Percentiles rank a stretch among this genome's conserved stretches.
phyloP scores from a whole-genome alignment of 2,888 invertebrate genomes.

The Pristionchus fissidentatus region DNA sequence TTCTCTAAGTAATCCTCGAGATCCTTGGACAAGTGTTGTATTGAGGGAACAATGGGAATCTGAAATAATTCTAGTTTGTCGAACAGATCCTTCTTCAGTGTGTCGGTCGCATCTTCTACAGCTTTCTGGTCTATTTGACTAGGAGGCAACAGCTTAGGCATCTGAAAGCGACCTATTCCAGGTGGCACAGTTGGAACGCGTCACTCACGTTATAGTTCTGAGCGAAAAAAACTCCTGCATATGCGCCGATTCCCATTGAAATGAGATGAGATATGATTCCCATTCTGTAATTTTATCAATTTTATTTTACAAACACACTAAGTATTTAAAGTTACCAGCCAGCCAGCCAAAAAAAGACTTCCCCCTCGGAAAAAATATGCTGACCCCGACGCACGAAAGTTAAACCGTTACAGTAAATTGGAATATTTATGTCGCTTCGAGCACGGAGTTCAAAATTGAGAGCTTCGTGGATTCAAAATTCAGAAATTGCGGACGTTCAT shows the following conservation, averaged over 20 bases:
- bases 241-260: constrained; percentile 58
- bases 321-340: too few species aligned
- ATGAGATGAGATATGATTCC: constrained; percentile 60
- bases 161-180: not conserved
- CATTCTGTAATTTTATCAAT: constrained; percentile 49
- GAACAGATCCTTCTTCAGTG: not conserved
- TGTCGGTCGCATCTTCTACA: constrained; percentile 1
- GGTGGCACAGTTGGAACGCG: not conserved
- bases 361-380: too few species aligned
- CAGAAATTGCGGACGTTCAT: too few species aligned
- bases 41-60: constrained; percentile 58
- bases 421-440: too few species aligned
- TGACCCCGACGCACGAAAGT: too few species aligned
- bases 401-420: too few species aligned
- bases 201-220: constrained; percentile 62
- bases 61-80: constrained; percentile 48
- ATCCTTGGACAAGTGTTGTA: constrained; percentile 54
- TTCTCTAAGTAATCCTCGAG: constrained; percentile 59
- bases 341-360: too few species aligned
- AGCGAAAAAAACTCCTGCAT: constrained; percentile 61
- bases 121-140: constrained; percentile 1
- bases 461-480: too few species aligned
- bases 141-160: constrained; percentile 23
- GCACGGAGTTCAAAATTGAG: too few species aligned
- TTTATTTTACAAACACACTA: too few species aligned